Conservation (phyloP, 2,888 invertebrate species). For the Asteroscopus sphinx region DNA sequence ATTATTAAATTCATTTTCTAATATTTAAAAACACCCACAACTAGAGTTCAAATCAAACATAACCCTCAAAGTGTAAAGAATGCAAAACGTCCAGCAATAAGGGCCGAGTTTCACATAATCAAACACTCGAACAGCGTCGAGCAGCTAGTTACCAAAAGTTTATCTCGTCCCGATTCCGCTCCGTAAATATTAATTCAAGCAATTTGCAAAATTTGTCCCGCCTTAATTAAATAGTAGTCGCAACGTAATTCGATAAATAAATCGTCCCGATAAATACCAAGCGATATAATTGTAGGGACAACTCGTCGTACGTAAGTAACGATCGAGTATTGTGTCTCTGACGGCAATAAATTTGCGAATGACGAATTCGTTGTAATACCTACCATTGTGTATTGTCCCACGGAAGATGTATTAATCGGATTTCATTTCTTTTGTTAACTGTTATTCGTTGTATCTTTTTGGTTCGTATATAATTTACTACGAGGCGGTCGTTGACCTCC, state of each 20-base stretch:
- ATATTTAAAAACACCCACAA: conserved; percentile 7
- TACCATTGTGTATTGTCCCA: conserved; percentile 46
- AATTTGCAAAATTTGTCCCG: conserved; percentile 66
- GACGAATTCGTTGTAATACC: conserved; percentile 53
- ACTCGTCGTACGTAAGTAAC: conserved; percentile 53
- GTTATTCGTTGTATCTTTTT: conserved; percentile 25
- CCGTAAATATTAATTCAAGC: conserved; percentile 61
- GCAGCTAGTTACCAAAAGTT: conserved; percentile 56
- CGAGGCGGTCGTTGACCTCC: conserved; percentile 2
- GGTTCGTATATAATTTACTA: conserved; percentile 8
- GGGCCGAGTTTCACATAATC: conserved; percentile 39
- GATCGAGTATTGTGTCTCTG: conserved; percentile 53
- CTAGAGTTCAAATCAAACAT: conserved; percentile 14
- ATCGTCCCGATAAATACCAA: conserved; percentile 67
- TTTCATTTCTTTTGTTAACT: conserved; percentile 47
- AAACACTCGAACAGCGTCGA: conserved; percentile 41
- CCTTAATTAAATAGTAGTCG: conserved; percentile 74
- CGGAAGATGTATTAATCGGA: conserved; percentile 45
- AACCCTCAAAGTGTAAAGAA: conserved; percentile 34
- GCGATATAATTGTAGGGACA: conserved; percentile 64
- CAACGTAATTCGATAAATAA: conserved; percentile 68
- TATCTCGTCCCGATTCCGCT: conserved; percentile 52
- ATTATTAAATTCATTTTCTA: too few relatives aligned
- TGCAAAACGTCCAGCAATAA: conserved; percentile 31
- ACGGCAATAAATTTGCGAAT: conserved; percentile 57